Conservation (phyloP, 2,888 invertebrate genomes). For the Oscheius onirici region DNA sequence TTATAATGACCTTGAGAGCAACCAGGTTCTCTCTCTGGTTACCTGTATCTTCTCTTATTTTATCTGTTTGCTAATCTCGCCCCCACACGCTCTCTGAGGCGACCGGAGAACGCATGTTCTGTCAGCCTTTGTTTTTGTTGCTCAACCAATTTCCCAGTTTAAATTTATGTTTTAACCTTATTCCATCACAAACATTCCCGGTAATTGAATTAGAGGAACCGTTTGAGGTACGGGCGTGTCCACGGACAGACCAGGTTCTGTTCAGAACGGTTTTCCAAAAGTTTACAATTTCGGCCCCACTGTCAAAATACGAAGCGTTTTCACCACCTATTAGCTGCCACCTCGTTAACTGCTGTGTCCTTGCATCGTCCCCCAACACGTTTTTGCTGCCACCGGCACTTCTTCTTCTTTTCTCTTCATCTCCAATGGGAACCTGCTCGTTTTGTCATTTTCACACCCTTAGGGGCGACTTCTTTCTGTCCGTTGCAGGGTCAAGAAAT, state of each 20-base stretch:
- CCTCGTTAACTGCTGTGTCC: slow-evolving; percentile 12
- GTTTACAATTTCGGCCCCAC: background rate
- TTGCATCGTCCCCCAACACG: background rate
- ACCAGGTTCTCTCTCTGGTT: slow-evolving; percentile 14
- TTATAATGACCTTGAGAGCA: slow-evolving; percentile 24
- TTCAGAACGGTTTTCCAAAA: too few species aligned
- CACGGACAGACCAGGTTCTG: too few species aligned
- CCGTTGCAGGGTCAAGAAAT: too few species aligned
- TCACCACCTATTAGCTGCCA: background rate
- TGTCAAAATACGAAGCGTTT: background rate
- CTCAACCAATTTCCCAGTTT: too few species aligned
- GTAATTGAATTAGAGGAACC: too few species aligned
- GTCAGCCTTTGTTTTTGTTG: too few species aligned
- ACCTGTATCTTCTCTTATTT: slow-evolving; percentile 20
- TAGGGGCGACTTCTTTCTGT: background rate
- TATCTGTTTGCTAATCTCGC: slow-evolving; percentile 24
- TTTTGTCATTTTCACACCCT: slow-evolving; percentile 20
- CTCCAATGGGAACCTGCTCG: slow-evolving; percentile 25
- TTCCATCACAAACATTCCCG: too few species aligned
- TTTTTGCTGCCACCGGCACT: background rate
- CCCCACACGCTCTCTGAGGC: background rate
- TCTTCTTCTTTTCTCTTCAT: background rate
- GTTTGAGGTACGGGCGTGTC: too few species aligned
- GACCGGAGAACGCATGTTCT: too few species aligned
- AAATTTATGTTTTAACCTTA: too few species aligned